Percentiles rank a stretch among this genome's conserved stretches.
phyloP scores from a whole-genome alignment of 2,888 invertebrate genomes.

The Sesia bembeciformis region DNA sequence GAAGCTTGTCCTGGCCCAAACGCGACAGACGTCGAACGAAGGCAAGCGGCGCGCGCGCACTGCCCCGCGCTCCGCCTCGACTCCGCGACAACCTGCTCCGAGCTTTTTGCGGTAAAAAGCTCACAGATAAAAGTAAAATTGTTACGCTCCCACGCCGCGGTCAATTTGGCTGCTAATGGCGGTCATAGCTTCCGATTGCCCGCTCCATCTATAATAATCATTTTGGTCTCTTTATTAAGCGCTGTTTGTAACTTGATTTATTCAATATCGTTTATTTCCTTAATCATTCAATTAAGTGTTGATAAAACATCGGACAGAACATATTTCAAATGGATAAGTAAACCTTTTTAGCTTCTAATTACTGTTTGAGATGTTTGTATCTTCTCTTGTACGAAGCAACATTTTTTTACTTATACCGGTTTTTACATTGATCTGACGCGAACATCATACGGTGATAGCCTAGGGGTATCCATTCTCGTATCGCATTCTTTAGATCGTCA shows the following conservation, averaged over 20 bases:
- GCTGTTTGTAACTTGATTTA: not conserved
- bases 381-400: too few relatives aligned
- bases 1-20: not conserved
- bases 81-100: conserved; percentile 36
- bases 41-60: conserved; percentile 44
- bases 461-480: too few relatives aligned
- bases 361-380: too few relatives aligned
- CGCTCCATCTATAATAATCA: not conserved
- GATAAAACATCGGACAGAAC: too few relatives aligned
- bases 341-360: too few relatives aligned
- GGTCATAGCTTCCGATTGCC: conserved; percentile 10
- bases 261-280: not conserved
- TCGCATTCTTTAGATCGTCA: too few relatives aligned
- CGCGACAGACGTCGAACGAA: conserved; percentile 22
- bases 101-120: conserved; percentile 61
- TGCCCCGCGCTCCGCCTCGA: conserved; percentile 25
- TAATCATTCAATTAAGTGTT: not conserved
- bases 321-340: too few relatives aligned
- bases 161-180: conserved; percentile 9
- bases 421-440: too few relatives aligned
- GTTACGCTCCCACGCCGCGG: conserved; percentile 44
- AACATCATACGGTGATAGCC: too few relatives aligned
- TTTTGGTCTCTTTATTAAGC: not conserved
- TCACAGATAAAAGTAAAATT: conserved; percentile 45
- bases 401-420: too few relatives aligned